These are phyloP conservation scores for Ciconia boyciana DNA, from an alignment of 2,113 vertebrate genomes.

Conservation along the genomic window DNA sequence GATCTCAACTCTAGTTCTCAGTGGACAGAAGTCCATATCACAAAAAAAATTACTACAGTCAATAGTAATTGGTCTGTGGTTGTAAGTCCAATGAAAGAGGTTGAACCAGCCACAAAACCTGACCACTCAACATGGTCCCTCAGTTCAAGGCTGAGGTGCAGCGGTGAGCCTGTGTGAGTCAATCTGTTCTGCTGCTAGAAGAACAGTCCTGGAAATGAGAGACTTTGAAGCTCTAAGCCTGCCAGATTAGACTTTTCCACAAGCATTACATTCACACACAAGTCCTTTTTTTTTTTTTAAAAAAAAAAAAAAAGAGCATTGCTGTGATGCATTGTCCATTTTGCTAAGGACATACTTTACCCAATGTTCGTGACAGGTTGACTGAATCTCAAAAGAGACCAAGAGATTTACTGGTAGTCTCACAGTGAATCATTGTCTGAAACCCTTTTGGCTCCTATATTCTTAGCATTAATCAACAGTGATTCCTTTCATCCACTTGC, in stretches of 20 bases:
- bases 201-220: neutral
- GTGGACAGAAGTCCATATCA: neutral
- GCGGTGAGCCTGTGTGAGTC: neutral
- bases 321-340: neutral
- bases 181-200: neutral
- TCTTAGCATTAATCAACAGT: slow-evolving; percentile 11
- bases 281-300: neutral
- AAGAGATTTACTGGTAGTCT: neutral
- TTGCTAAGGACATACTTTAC: neutral
- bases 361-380: neutral
- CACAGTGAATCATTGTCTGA: slow-evolving; percentile 7
- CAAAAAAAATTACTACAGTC: neutral
- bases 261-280: neutral
- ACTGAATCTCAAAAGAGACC: neutral
- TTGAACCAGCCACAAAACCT: neutral
- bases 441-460: neutral
- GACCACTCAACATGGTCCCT: neutral
- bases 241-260: neutral
- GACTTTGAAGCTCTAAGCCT: neutral
- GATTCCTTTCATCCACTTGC: slow-evolving; percentile 21
- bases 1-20: neutral
- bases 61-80: neutral
- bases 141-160: neutral
- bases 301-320: neutral
- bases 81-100: neutral